A percentile compares a stretch with the other conserved stretches of the same genome.
Evolutionary conservation across 2,888 invertebrate species (phyloP).

Genomic region (Sclerodermus sp.): DNA sequence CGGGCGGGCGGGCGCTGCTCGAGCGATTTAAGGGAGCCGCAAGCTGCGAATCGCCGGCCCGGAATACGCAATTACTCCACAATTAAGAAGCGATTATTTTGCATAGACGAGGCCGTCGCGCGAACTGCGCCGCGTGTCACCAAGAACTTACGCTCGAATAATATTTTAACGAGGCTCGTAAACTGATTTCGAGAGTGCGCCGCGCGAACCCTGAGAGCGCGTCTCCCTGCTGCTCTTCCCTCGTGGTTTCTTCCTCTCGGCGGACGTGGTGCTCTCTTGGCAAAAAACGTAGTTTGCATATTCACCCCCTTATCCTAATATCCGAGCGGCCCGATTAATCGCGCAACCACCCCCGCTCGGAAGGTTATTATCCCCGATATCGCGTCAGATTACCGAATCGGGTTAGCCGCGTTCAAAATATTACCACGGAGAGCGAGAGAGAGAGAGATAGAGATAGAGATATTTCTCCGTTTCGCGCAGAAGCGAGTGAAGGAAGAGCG

Average conservation of each 20-base stretch:
- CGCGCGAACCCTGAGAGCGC: slow-evolving; percentile 10
- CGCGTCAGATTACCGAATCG: background rate
- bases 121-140: slow-evolving; percentile 51
- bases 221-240: no score
- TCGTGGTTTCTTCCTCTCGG: background rate
- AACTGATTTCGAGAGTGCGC: slow-evolving; percentile 48
- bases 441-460: no score
- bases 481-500: no score
- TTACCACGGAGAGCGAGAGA: no score
- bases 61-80: slow-evolving; percentile 54
- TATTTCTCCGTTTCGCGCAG: no score
- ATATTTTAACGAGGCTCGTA: slow-evolving; percentile 57
- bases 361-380: no score
- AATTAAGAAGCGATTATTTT: slow-evolving; percentile 58
- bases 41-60: slow-evolving; percentile 14
- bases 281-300: slow-evolving; percentile 54
- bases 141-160: slow-evolving; percentile 53
- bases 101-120: slow-evolving; percentile 42
- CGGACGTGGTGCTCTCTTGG: no score
- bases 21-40: slow-evolving; percentile 8
- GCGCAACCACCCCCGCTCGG: slow-evolving; percentile 7
- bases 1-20: slow-evolving; percentile 9
- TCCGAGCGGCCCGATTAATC: slow-evolving; percentile 27
- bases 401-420: no score
- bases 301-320: slow-evolving; percentile 42